phyloP scores from a whole-genome alignment of 1,140 invertebrate genomes.

The Sitodiplosis mosellana region DNA sequence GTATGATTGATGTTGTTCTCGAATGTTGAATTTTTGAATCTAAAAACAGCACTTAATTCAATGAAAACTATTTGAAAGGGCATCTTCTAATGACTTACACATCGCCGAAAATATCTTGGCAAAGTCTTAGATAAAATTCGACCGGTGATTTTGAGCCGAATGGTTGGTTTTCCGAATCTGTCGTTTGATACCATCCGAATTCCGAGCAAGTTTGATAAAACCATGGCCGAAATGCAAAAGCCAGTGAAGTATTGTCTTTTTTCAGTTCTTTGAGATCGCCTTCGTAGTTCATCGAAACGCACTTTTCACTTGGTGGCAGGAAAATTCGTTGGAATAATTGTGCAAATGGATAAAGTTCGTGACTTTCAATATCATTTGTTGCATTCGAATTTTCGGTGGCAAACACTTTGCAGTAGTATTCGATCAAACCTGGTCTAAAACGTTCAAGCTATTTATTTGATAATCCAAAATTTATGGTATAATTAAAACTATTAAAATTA shows the following conservation, averaged over 20 bases:
- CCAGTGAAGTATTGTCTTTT: constrained; percentile 12
- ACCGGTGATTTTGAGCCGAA: constrained; percentile 38
- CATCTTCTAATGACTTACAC: constrained; percentile 20
- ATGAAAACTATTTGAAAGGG: background rate
- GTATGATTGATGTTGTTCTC: constrained; percentile 30
- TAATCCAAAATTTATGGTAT: background rate
- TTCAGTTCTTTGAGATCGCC: background rate
- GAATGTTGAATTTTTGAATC: constrained; percentile 30
- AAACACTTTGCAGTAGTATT: background rate
- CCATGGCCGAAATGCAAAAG: constrained; percentile 42
- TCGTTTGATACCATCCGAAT: constrained; percentile 65
- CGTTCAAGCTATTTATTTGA: background rate
- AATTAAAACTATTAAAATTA: constrained; percentile 8
- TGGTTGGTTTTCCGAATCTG: constrained; percentile 36
- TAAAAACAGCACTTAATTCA: constrained; percentile 16
- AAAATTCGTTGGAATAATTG: too few relatives aligned
- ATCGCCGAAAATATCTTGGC: constrained; percentile 42
- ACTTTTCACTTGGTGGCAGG: background rate
- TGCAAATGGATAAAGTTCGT: too few relatives aligned
- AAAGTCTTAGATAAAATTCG: constrained; percentile 41
- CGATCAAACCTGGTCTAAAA: background rate
- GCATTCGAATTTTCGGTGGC: background rate
- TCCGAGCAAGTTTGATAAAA: constrained; percentile 69
- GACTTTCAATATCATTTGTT: background rate
- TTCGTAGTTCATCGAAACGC: background rate